Percentiles rank a stretch among this genome's conserved stretches.
Evolutionary conservation across 2,888 invertebrate genomes (phyloP).

Genomic region (Axea sp.): DNA sequence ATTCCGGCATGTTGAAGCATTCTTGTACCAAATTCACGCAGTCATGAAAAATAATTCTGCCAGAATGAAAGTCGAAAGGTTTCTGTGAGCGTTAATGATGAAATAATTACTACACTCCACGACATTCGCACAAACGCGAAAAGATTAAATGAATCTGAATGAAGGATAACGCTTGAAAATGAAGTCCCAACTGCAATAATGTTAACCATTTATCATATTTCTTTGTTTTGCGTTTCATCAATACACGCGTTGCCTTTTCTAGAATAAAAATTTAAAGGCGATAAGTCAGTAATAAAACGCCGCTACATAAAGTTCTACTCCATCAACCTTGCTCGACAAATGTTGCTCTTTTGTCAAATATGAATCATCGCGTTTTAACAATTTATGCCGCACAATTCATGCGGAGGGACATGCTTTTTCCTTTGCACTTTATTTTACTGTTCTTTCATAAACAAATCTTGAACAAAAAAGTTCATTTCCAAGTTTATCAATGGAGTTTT

Average conservation of each 20-base stretch:
- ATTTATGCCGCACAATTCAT: conserved; percentile 2
- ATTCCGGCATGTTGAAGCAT: too few species aligned
- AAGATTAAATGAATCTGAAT: conserved; percentile 20
- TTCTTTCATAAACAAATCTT: too few species aligned
- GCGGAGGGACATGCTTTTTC: neutral
- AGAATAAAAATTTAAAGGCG: conserved; percentile 27
- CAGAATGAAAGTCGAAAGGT: neutral
- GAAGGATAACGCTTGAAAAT: conserved; percentile 4
- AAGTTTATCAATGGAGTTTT: too few species aligned
- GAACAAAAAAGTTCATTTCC: too few species aligned
- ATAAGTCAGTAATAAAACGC: conserved; percentile 33
- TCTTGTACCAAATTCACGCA: too few species aligned
- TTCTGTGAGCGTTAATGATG: neutral
- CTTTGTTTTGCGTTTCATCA: conserved; percentile 17
- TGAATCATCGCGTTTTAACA: conserved; percentile 20
- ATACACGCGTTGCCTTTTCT: conserved; percentile 24
- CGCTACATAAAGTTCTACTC: conserved; percentile 13
- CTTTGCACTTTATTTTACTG: conserved; percentile 1
- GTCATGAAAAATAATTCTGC: too few species aligned
- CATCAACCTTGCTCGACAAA: conserved; percentile 15
- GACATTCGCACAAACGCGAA: neutral
- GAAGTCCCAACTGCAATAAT: conserved; percentile 5
- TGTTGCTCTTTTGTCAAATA: conserved; percentile 27
- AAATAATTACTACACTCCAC: conserved; percentile 8
- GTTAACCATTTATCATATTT: conserved; percentile 14